Evolutionary conservation across 2,797 vertebrate genomes (phyloP).

Genomic region (Neostethus bicornis): DNA sequence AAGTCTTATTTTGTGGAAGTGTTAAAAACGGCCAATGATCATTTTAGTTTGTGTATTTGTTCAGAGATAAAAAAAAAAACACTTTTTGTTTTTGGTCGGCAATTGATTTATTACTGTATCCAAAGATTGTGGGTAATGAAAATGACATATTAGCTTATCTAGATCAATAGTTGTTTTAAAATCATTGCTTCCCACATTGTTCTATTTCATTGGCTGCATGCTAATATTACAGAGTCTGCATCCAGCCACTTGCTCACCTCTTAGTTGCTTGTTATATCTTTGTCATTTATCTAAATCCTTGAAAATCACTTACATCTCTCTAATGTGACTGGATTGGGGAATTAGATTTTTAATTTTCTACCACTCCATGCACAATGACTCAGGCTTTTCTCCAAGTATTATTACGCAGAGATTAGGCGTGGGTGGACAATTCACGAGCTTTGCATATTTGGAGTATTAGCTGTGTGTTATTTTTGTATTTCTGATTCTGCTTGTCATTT

Average conservation of each 20-base stretch:
- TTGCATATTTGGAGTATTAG: conserved; percentile 41
- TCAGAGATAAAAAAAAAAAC: too few species aligned
- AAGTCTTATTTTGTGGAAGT: too few species aligned
- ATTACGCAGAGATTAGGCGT: conserved; percentile 47
- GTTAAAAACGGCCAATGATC: too few species aligned
- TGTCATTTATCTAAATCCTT: conserved; percentile 73
- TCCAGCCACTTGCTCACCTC: conserved; percentile 26
- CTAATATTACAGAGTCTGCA: conserved; percentile 48
- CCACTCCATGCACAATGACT: conserved; percentile 39
- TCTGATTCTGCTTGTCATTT: conserved; percentile 7
- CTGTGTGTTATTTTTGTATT: conserved; percentile 32
- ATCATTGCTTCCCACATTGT: too few species aligned
- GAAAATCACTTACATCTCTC: conserved; percentile 66
- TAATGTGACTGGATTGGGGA: conserved; percentile 48
- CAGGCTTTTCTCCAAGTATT: conserved; percentile 30
- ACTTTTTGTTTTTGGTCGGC: too few species aligned
- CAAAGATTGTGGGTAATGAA: too few species aligned
- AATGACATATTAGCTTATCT: too few species aligned
- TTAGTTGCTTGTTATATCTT: conserved; percentile 45
- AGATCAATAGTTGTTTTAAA: too few species aligned
- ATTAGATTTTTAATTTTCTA: conserved; percentile 61
- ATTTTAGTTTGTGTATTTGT: too few species aligned
- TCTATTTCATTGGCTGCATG: conserved; percentile 45
- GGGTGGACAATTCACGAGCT: conserved; percentile 54
- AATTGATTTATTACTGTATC: too few species aligned